These are phyloP conservation scores for Hephaestus fuliginosus DNA, from an alignment of 2,797 vertebrate species.

Conservation along the genomic window DNA sequence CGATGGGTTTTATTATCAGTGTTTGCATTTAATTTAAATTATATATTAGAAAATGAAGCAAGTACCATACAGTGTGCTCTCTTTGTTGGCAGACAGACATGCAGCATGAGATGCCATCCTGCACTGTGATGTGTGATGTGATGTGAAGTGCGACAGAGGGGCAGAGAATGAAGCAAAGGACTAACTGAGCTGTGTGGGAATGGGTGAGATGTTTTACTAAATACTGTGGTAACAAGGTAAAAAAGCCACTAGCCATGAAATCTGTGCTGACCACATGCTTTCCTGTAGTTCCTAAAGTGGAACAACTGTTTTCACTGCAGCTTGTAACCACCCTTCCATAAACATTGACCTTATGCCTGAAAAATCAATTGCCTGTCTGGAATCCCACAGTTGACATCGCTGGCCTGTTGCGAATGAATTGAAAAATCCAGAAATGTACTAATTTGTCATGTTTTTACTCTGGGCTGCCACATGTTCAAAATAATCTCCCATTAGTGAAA, in stretches of 20 bases:
- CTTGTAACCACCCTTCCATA: slow-evolving; percentile 73
- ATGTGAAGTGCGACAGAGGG: neutral
- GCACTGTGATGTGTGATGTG: neutral
- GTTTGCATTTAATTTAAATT: slow-evolving; percentile 25
- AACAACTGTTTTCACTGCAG: slow-evolving; percentile 72
- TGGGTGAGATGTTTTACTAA: slow-evolving; percentile 48
- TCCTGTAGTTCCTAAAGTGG: slow-evolving; percentile 62
- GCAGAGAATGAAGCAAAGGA: slow-evolving; percentile 18
- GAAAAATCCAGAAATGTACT: slow-evolving; percentile 1
- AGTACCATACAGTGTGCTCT: neutral
- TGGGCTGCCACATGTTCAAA: neutral
- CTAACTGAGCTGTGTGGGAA: slow-evolving; percentile 26
- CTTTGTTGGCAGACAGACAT: slow-evolving; percentile 1
- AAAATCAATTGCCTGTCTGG: slow-evolving; percentile 74
- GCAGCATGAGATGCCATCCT: neutral
- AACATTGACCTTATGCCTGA: slow-evolving; percentile 78
- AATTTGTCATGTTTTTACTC: neutral
- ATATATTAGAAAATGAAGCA: neutral
- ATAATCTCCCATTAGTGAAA: neutral
- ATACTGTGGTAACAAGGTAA: slow-evolving; percentile 63
- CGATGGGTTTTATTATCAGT: slow-evolving; percentile 6
- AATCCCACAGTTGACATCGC: slow-evolving; percentile 43
- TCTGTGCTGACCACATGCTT: slow-evolving; percentile 63
- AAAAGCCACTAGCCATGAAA: slow-evolving; percentile 69
- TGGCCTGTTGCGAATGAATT: slow-evolving; percentile 30